Evolutionary conservation across 2,888 invertebrate species (phyloP).

Genomic region (Orthonychiurus folsomi): DNA sequence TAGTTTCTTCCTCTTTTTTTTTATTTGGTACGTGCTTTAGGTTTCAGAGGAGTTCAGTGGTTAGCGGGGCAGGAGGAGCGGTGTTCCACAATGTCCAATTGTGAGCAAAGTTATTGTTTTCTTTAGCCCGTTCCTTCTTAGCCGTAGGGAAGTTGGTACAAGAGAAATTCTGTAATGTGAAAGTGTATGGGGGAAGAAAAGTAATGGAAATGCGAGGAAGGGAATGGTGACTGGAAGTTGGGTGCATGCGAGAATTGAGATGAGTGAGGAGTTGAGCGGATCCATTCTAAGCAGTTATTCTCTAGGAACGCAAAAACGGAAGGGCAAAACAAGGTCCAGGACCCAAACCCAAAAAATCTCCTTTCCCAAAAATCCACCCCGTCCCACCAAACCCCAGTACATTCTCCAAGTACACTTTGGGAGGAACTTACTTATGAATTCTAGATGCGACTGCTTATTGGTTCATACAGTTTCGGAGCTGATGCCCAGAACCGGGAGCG

Average conservation of each 20-base stretch:
- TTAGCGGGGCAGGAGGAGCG: background rate
- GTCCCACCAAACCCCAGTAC: no score
- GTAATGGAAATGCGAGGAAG: no score
- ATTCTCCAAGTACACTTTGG: no score
- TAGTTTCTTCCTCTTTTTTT: background rate
- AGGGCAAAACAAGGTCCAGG: background rate
- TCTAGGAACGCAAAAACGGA: no score
- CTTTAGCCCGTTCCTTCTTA: background rate
- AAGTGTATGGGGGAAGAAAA: no score
- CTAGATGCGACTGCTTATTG: slow-evolving; percentile 11
- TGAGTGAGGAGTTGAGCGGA: no score
- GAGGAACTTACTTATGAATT: slow-evolving; percentile 10
- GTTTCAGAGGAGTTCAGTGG: background rate
- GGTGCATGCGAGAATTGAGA: background rate
- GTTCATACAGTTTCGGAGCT: slow-evolving; percentile 8
- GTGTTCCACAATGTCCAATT: background rate
- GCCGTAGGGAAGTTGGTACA: background rate
- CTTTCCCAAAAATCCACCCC: no score
- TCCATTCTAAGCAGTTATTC: no score
- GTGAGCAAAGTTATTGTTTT: background rate
- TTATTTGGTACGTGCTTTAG: background rate
- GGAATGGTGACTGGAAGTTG: background rate
- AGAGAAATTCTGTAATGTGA: background rate
- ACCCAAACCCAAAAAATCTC: background rate
- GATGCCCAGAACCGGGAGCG: background rate